A percentile compares a stretch with the other conserved stretches of the same genome.
Evolutionary conservation across 1,140 invertebrate genomes (phyloP).

Genomic region (Drosophila sucinea): DNA sequence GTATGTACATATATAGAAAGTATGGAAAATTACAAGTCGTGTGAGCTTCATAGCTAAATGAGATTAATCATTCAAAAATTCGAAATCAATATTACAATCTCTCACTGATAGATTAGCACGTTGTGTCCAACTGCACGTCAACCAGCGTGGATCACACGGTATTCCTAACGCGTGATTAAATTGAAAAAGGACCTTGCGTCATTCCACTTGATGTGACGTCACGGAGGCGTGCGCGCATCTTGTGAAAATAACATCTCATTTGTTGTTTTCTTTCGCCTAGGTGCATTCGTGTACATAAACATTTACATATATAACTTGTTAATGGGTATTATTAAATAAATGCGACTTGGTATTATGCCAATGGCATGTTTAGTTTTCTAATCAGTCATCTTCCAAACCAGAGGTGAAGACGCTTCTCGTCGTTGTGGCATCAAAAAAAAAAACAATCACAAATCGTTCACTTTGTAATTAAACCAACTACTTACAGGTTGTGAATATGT

Average conservation of each 20-base stretch:
- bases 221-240: slow-evolving; percentile 41
- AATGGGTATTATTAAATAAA: slow-evolving; percentile 19
- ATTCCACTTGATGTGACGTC: slow-evolving; percentile 55
- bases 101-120: not conserved
- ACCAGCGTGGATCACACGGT: slow-evolving; percentile 2
- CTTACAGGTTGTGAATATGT: slow-evolving; percentile 11
- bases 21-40: slow-evolving; percentile 7
- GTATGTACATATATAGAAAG: not conserved
- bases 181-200: slow-evolving; percentile 31
- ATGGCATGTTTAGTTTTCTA: slow-evolving; percentile 23
- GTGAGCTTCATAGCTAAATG: not conserved
- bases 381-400: slow-evolving; percentile 3
- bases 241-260: slow-evolving; percentile 34
- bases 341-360: not conserved
- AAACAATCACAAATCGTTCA: not conserved
- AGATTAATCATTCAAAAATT: slow-evolving; percentile 24
- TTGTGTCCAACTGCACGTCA: slow-evolving; percentile 32
- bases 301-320: slow-evolving; percentile 21
- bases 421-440: not conserved
- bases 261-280: not conserved
- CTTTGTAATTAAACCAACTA: not conserved
- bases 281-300: slow-evolving; percentile 26
- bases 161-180: slow-evolving; percentile 26
- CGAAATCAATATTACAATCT: not conserved
- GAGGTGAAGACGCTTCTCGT: not conserved